phyloP scores from a whole-genome alignment of 64 coral and sea anemone species.

The Astreopora myriophthalma region DNA sequence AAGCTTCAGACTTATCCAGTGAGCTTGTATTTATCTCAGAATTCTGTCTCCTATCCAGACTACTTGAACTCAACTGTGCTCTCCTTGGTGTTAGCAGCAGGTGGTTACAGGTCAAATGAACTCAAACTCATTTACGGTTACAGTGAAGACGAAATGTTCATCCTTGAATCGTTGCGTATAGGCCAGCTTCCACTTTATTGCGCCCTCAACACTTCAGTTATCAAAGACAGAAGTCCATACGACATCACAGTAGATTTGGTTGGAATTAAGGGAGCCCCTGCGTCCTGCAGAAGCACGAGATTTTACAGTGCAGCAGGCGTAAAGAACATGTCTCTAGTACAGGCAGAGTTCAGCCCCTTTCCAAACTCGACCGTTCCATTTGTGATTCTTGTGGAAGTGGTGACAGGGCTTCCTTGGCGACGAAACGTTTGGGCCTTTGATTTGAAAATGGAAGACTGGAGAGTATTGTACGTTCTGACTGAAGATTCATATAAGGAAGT shows the following conservation, averaged over 20 bases:
- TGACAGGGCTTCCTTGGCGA: constrained; percentile 46
- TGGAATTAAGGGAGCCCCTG: neutral
- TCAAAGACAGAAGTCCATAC: neutral
- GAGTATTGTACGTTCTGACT: neutral
- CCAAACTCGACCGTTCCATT: constrained; percentile 1
- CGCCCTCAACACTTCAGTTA: neutral
- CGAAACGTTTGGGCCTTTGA: constrained; percentile 24
- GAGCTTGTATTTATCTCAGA: constrained; percentile 9
- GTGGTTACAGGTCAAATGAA: neutral
- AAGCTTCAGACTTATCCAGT: constrained; percentile 32
- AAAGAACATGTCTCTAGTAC: constrained; percentile 3
- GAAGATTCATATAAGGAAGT: neutral
- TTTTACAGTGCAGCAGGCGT: constrained; percentile 24
- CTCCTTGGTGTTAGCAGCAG: constrained; percentile 14
- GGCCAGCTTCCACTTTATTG: constrained; percentile 41
- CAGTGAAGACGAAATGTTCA: neutral
- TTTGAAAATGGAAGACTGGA: constrained; percentile 33
- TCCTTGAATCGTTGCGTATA: neutral
- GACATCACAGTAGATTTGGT: constrained; percentile 27
- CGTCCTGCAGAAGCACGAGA: neutral
- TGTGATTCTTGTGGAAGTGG: constrained; percentile 9
- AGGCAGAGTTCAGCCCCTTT: neutral
- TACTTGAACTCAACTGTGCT: neutral
- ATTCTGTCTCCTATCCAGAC: constrained; percentile 10
- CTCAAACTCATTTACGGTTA: neutral